Base-by-base conservation (phyloP, 2,113 vertebrate species). In the Riparia riparia region DNA sequence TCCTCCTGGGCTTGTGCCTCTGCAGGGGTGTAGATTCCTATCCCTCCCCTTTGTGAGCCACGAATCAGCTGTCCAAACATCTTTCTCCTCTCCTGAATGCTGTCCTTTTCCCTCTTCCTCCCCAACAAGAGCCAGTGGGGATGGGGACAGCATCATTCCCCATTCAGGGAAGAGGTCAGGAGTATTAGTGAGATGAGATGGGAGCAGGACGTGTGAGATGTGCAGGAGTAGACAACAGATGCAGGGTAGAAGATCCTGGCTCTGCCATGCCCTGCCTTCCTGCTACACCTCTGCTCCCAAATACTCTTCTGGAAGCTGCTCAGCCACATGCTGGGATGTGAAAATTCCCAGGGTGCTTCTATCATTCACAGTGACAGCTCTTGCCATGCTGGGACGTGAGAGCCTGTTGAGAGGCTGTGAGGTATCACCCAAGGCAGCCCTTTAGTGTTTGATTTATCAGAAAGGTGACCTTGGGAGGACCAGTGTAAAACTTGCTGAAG, bases 361-460 rank as follows among this genome's bases (percentile, higher is more conserved):
- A 70, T 47, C 74, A 32, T 56, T 96, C 84, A 61, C 51, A 89
- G 68, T 65, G 78, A 69, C 60, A 61, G 14, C 39, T 86, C 47
- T 18, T 88, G 58, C 45, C 61, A 15, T 25, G 18, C 60, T 65
- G 71, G n/a, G 24, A 63, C 0, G 11, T 2, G 2, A 76, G 44
- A 82, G 63, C 37, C 72, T 73, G 47, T 57, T 90, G 82, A 53
- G 66, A 16, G 10, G 16, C 45, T 57, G 56, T 45, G 56, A 85
- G 83, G 63, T 65, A 72, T 32, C 57, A 72, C 77, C 84, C 91
- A 82, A 77, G 42, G 41, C 81, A 94, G 80, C 6, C 10, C 32
- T 80, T 85, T 31, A 82, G 60, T 64, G 54, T 78, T 79, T 70
- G 44, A 84, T 95, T 96, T 93, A 78, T 95, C 86, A 92, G 85